Conservation (phyloP, 64 coral and sea anemone species). For the Montipora capricornis region DNA sequence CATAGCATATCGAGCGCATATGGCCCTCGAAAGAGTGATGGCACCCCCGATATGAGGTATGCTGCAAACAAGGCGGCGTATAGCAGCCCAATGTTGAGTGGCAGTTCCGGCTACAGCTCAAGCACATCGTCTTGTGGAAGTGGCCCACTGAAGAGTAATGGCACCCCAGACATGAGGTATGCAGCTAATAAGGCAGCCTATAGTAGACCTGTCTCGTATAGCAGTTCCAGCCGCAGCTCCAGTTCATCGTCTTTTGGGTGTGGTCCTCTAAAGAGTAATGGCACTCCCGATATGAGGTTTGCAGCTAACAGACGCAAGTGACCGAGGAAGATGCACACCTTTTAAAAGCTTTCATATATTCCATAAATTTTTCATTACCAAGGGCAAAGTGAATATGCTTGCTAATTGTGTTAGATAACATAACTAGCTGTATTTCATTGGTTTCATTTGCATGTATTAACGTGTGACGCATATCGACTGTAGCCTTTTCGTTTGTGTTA, state of each 20-base stretch:
- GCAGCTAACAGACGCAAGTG: not conserved
- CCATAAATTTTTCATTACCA: not conserved
- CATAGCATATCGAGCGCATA: not conserved
- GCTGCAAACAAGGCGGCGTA: not conserved
- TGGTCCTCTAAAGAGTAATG: not conserved
- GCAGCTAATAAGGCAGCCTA: not conserved
- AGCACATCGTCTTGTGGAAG: not conserved
- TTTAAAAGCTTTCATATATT: not conserved
- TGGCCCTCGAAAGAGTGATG: conserved; percentile 9
- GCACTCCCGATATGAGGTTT: conserved; percentile 7
- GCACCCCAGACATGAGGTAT: conserved; percentile 52
- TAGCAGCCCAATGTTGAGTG: not conserved
- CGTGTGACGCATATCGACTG: not conserved
- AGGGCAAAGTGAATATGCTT: too few relatives aligned
- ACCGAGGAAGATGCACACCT: not conserved
- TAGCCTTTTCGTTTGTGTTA: not conserved
- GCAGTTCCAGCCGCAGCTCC: conserved; percentile 8
- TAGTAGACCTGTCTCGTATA: not conserved
- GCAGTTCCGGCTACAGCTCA: not conserved
- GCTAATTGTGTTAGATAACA: not conserved
- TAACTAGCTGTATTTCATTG: not conserved
- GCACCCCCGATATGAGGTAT: conserved; percentile 55
- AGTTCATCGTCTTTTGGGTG: not conserved
- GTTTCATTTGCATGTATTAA: not conserved
- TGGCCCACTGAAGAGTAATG: conserved; percentile 33